phyloP scores from a whole-genome alignment of 2,113 vertebrate species.

The Upupa epops region DNA sequence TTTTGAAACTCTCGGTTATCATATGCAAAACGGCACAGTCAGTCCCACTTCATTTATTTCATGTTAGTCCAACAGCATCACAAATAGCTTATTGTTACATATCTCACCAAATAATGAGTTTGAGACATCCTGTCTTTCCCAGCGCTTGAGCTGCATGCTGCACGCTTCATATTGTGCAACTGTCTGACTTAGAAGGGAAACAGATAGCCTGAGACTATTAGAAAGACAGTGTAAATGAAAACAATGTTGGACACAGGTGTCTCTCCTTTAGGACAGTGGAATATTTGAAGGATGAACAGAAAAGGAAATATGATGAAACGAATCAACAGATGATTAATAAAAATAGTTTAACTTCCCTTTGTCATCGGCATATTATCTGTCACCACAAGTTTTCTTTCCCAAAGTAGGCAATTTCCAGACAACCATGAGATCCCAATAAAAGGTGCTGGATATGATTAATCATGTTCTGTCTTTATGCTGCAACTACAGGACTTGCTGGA shows the following conservation, averaged over 20 bases:
- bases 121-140: background rate
- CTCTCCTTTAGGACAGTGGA: background rate
- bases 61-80: slow-evolving; percentile 35
- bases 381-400: background rate
- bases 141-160: background rate
- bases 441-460: background rate
- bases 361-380: background rate
- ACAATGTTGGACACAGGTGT: background rate
- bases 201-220: background rate
- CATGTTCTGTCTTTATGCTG: background rate
- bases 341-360: background rate
- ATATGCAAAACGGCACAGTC: slow-evolving; percentile 33
- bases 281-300: background rate
- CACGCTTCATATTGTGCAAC: background rate
- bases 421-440: background rate
- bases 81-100: slow-evolving; percentile 13
- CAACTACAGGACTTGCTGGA: background rate
- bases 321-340: background rate
- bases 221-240: background rate
- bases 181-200: slow-evolving; percentile 1
- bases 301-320: background rate
- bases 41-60: slow-evolving; percentile 42
- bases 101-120: slow-evolving; percentile 47
- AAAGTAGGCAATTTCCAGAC: background rate
- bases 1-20: slow-evolving; percentile 31